Conservation (phyloP, 2,797 vertebrate genomes). For the Acipenser transmontanus region DNA sequence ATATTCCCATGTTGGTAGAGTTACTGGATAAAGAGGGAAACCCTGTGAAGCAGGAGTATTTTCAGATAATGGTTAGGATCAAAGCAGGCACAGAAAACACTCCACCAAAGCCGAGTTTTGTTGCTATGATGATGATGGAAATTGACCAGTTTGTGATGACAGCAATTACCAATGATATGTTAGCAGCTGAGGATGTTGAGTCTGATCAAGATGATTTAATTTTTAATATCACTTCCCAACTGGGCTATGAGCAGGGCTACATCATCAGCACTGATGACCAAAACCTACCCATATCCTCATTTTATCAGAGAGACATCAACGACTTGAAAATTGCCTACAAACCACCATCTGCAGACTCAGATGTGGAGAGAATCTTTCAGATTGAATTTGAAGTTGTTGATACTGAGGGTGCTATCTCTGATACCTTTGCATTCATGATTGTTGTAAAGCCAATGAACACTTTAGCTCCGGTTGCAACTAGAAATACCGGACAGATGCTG, state of each 20-base stretch:
- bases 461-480: conserved; percentile 68
- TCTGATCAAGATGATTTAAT: conserved; percentile 65
- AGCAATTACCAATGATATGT: conserved; percentile 70
- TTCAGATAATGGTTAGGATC: conserved; percentile 74
- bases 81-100: conserved; percentile 63
- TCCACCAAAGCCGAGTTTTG: conserved; percentile 64
- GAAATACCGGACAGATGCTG: conserved; percentile 69
- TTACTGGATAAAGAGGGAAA: conserved; percentile 53
- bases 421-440: conserved; percentile 75
- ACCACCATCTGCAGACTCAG: conserved; percentile 64
- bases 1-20: conserved; percentile 73
- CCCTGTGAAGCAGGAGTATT: conserved; percentile 65
- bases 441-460: conserved; percentile 79
- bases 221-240: conserved; percentile 67
- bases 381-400: conserved; percentile 77
- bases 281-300: conserved; percentile 71
- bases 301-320: conserved; percentile 71
- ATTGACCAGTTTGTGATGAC: conserved; percentile 74
- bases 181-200: conserved; percentile 74
- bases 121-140: conserved; percentile 77
- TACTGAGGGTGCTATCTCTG: conserved; percentile 64
- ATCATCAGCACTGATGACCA: conserved; percentile 78
- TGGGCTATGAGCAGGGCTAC: conserved; percentile 57
- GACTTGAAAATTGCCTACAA: conserved; percentile 83
- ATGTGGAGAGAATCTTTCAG: conserved; percentile 70